phyloP scores from a whole-genome alignment of 2,113 vertebrate genomes.

The Otus sunia region DNA sequence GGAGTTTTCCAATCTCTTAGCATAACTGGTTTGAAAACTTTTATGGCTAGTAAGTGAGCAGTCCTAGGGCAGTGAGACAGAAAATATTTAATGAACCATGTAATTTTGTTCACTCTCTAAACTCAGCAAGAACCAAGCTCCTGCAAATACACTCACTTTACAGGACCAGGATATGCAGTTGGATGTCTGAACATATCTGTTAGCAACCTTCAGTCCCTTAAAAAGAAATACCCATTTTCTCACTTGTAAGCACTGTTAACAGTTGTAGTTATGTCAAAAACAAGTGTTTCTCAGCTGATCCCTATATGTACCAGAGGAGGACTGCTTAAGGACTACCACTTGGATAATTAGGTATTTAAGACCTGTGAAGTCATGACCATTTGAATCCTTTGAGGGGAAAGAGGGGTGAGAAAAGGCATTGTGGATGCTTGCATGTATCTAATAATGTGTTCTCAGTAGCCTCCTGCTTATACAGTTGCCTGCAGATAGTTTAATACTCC shows the following conservation, averaged over 20 bases:
- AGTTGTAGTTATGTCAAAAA: background rate
- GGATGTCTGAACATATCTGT: background rate
- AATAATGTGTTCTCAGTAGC: background rate
- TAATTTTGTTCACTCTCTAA: background rate
- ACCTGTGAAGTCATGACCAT: background rate
- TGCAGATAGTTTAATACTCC: background rate
- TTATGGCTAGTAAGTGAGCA: rapidly evolving
- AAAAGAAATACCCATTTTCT: background rate
- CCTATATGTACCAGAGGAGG: background rate
- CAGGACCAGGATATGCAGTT: background rate
- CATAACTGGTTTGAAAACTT: background rate
- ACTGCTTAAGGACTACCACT: background rate
- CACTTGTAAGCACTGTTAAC: background rate
- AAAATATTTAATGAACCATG: background rate
- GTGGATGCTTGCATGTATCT: background rate
- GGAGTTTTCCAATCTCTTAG: background rate
- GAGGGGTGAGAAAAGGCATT: background rate
- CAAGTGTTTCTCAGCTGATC: background rate
- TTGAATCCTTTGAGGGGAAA: background rate
- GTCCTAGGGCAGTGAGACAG: background rate
- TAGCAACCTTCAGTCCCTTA: background rate
- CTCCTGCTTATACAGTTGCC: background rate
- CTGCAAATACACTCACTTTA: background rate
- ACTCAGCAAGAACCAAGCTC: background rate
- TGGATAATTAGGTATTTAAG: background rate